phyloP scores from a whole-genome alignment of 2,888 invertebrate species.

The Lasioglossum pauxillum region DNA sequence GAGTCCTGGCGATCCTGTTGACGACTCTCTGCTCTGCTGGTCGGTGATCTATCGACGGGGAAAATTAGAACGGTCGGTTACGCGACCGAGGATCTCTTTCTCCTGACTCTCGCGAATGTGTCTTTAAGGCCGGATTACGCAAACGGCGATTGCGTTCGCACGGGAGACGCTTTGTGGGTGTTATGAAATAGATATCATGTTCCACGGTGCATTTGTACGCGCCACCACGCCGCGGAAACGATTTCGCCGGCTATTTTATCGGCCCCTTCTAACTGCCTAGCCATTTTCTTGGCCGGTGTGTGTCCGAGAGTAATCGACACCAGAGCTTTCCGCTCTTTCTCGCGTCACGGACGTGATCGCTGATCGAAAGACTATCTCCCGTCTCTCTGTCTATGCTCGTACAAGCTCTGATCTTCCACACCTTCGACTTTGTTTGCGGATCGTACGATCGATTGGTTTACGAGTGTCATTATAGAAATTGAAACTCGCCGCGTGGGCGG shows the following conservation, averaged over 20 bases:
- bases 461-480: conserved; percentile 13
- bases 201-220: conserved; percentile 69
- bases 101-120: conserved; percentile 20
- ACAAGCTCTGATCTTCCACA: not conserved
- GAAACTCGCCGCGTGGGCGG: not conserved
- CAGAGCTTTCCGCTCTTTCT: conserved; percentile 23
- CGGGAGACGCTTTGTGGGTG: conserved; percentile 82
- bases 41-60: conserved; percentile 36
- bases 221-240: conserved; percentile 47
- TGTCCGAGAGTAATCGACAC: conserved; percentile 50
- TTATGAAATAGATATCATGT: conserved; percentile 84
- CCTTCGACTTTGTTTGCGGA: conserved; percentile 9
- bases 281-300: conserved; percentile 41
- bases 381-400: not conserved
- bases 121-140: conserved; percentile 75
- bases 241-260: conserved; percentile 58
- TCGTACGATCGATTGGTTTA: not conserved
- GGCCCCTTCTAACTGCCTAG: conserved; percentile 46
- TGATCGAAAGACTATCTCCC: not conserved
- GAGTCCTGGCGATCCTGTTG: not conserved
- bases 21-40: not conserved
- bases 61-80: conserved; percentile 65
- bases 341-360: conserved; percentile 7
- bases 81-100: conserved; percentile 50
- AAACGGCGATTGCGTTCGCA: conserved; percentile 81